Conservation (phyloP, 1,140 invertebrate genomes). For the Caenorhabditis latens region DNA sequence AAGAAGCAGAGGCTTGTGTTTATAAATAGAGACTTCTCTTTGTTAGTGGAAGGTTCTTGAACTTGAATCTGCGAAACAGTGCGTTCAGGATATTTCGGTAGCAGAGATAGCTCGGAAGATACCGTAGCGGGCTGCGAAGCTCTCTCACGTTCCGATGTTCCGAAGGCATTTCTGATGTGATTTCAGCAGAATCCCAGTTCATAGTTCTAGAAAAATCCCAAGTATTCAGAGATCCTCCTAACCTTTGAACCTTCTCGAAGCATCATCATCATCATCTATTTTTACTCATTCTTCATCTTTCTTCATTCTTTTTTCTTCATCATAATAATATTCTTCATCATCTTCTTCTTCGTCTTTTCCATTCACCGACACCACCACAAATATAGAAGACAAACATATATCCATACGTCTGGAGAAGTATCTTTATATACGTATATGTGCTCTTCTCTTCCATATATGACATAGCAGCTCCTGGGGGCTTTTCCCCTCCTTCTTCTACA, state of each 20-base stretch:
- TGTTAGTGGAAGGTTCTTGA: no score
- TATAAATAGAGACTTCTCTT: no score
- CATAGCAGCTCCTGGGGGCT: constrained; percentile 38
- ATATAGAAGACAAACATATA: not conserved
- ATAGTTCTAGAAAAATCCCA: no score
- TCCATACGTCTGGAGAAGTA: constrained; percentile 1
- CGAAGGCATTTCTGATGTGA: no score
- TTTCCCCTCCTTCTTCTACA: not conserved
- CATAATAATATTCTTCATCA: constrained; percentile 8
- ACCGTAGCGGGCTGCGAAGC: no score
- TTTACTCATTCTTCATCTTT: not conserved
- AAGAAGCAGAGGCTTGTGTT: no score
- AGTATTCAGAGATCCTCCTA: not conserved
- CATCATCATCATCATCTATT: not conserved
- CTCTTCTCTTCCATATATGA: not conserved
- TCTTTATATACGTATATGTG: not conserved
- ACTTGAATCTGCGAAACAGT: no score
- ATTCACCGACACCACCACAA: not conserved
- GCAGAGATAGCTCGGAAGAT: no score
- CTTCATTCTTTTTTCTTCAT: not conserved
- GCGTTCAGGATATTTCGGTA: no score
- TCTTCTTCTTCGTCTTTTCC: not conserved
- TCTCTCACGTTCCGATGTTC: no score
- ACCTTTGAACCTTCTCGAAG: constrained; percentile 2
- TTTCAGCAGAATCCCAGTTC: no score